Percentiles rank a stretch among this genome's conserved stretches.
These are phyloP conservation scores for Atta texana DNA, from an alignment of 1,140 invertebrate species.

Conservation along the genomic window DNA sequence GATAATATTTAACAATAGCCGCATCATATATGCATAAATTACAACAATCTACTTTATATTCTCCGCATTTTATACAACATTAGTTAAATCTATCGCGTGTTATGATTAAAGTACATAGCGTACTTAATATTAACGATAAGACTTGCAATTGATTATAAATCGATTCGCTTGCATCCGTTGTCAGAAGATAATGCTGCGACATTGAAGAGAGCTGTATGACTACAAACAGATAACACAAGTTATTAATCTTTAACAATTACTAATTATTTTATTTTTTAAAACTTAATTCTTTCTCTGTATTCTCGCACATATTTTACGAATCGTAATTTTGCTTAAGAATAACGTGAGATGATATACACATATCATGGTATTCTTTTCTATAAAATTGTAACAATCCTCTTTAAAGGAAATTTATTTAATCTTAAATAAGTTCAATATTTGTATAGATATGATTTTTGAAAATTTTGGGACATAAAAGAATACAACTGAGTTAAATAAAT, in stretches of 20 bases:
- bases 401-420: neutral
- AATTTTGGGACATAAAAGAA: neutral
- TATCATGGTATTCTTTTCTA: neutral
- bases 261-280: neutral
- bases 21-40: constrained; percentile 21
- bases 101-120: constrained; percentile 17
- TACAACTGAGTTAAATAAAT: neutral
- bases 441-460: neutral
- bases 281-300: neutral
- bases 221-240: constrained; percentile 50
- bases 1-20: constrained; percentile 25
- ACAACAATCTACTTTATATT: constrained; percentile 28
- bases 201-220: constrained; percentile 75
- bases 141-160: neutral
- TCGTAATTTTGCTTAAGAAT: neutral
- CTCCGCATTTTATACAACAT: constrained; percentile 13
- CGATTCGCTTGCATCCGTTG: constrained; percentile 49
- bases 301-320: neutral
- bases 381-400: neutral
- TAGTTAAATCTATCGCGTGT: constrained; percentile 31
- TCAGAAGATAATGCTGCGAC: constrained; percentile 72
- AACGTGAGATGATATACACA: neutral
- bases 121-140: constrained; percentile 26
- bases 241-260: constrained; percentile 26
- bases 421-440: neutral